Conservation (phyloP, 2,797 vertebrate species). For the Clamator glandarius region DNA sequence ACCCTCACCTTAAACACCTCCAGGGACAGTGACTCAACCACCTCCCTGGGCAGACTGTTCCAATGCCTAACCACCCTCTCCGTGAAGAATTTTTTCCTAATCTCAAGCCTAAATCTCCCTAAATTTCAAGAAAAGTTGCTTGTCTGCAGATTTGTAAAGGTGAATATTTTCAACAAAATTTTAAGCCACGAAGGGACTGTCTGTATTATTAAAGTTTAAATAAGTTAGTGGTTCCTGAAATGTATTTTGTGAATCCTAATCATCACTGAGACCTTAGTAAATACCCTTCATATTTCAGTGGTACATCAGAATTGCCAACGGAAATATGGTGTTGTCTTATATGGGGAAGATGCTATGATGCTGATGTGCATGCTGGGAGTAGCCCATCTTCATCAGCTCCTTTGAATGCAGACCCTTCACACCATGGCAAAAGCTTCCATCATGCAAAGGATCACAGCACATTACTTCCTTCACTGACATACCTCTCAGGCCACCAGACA, state of each 20-base stretch:
- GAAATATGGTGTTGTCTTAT: too few species aligned
- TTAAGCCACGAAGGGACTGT: background rate
- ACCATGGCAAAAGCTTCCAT: background rate
- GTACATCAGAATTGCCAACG: too few species aligned
- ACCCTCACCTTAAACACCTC: too few species aligned
- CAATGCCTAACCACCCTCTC: too few species aligned
- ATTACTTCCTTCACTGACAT: background rate
- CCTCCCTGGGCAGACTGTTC: too few species aligned
- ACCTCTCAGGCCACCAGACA: background rate
- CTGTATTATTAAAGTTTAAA: background rate
- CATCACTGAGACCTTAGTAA: too few species aligned
- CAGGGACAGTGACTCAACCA: too few species aligned
- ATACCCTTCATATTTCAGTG: too few species aligned
- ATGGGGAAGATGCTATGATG: too few species aligned
- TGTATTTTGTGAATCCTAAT: background rate
- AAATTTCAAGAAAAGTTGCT: background rate
- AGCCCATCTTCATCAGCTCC: background rate
- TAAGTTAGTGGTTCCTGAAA: background rate
- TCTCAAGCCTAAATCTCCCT: too few species aligned
- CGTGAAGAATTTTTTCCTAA: too few species aligned
- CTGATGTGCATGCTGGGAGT: too few species aligned
- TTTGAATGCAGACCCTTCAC: background rate
- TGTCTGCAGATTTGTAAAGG: background rate
- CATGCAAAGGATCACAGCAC: background rate
- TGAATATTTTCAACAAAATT: background rate